Evolutionary conservation across 1,140 invertebrate genomes (phyloP).

Genomic region (Aporrectodea caliginosa): DNA sequence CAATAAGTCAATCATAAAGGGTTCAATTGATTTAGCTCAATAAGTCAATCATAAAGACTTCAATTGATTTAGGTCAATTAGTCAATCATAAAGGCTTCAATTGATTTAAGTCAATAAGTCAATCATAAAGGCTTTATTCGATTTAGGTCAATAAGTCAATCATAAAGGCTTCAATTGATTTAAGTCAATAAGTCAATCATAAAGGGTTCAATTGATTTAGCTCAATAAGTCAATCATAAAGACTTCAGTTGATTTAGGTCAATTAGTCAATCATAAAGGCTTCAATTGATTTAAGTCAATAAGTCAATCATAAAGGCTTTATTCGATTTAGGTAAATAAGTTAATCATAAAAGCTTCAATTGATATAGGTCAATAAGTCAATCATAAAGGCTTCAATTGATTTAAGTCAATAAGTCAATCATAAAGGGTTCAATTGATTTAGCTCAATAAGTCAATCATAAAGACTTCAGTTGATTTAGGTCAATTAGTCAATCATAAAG

Average conservation of each 20-base stretch:
- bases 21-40: background rate
- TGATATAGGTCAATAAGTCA: background rate
- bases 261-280: background rate
- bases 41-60: background rate
- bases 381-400: background rate
- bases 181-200: background rate
- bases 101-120: background rate
- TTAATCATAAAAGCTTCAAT: background rate
- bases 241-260: background rate
- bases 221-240: background rate
- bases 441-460: background rate
- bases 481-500: background rate
- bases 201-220: background rate
- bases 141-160: background rate
- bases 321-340: background rate
- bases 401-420: no score
- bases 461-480: background rate
- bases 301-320: background rate
- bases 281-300: background rate
- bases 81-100: background rate
- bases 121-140: background rate
- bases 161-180: background rate
- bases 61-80: background rate
- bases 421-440: background rate
- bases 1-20: background rate